Evolutionary conservation across 2,888 invertebrate species (phyloP), one percentile per base, ranked within the genome.

Genomic region (Prosapia bicincta): DNA sequence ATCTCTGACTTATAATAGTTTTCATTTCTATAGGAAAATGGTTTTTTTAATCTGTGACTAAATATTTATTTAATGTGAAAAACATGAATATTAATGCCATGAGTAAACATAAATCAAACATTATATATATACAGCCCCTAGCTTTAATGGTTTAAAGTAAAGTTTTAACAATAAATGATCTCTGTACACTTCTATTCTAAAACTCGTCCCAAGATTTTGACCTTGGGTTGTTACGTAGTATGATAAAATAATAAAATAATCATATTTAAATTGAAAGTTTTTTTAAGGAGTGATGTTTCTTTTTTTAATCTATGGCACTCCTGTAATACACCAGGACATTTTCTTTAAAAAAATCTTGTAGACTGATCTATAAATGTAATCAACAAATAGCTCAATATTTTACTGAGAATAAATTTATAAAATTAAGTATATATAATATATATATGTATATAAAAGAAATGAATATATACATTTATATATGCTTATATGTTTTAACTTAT

Each of bases 151-250:
- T 54, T 54, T 69, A 69, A 74, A 74, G 69, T 74, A 69, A 74
- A 74, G 54, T 74, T 74, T 69, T 69, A 65, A 54, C 28, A 54
- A 74, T 74, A 74, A 74, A 74, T 69, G 69, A 30, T 74, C 74
- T 74, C 74, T 74, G 74, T 74, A 74, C 74, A 74, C 25, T 69
- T 72, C 66, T 66, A 30, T 24, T 25, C 32, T 54, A 54, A 54
- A 54, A 54, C 20, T 54, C 3, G 54, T 54, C 54, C 54, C 20
- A 20, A 54, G 54, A 54, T 20, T 1, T 20, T 2, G 3, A 20
- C 13, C 54, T 54, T 13, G 54, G n/a, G n/a, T 54, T 1, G n/a
- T 54, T 54, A 20, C 9, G 38, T 38, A 70, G n/a, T 69, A 69
- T 69, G 7, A 70, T 32, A 70, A 71, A 43, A 43, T 25, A 43